Conservation (phyloP, 1,140 invertebrate species). For the Hypothenemus hampei region DNA sequence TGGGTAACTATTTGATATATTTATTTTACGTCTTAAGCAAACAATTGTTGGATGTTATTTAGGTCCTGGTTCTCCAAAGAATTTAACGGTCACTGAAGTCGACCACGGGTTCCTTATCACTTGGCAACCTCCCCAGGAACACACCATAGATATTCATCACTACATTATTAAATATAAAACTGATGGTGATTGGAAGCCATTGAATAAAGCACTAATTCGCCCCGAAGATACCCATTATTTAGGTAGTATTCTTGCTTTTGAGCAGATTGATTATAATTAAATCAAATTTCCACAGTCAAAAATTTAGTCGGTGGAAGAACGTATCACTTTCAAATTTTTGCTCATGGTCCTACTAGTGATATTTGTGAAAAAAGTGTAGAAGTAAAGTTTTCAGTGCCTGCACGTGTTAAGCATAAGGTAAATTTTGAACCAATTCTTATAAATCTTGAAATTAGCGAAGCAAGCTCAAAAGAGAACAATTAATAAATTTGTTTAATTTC, state of each 20-base stretch:
- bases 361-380: conserved; percentile 79
- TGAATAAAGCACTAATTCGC: conserved; percentile 81
- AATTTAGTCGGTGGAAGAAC: conserved; percentile 83
- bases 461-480: not conserved
- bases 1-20: conserved; percentile 50
- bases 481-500: not conserved
- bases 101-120: conserved; percentile 82
- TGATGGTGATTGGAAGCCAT: conserved; percentile 78
- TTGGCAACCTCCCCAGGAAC: conserved; percentile 80
- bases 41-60: not conserved
- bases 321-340: conserved; percentile 85
- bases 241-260: conserved; percentile 51
- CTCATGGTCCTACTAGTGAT: conserved; percentile 76
- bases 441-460: not conserved
- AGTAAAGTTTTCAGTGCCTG: conserved; percentile 81
- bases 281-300: conserved; percentile 63
- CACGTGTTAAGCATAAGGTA: conserved; percentile 77
- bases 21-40: not conserved
- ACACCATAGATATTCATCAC: conserved; percentile 74
- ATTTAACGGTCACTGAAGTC: conserved; percentile 81
- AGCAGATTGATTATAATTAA: not conserved
- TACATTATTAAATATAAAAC: conserved; percentile 89
- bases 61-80: conserved; percentile 80
- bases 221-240: conserved; percentile 83
- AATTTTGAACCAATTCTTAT: not conserved